phyloP scores from a whole-genome alignment of 2,113 vertebrate species.

The western clawed frog (Xenopus tropicalis) region DNA sequence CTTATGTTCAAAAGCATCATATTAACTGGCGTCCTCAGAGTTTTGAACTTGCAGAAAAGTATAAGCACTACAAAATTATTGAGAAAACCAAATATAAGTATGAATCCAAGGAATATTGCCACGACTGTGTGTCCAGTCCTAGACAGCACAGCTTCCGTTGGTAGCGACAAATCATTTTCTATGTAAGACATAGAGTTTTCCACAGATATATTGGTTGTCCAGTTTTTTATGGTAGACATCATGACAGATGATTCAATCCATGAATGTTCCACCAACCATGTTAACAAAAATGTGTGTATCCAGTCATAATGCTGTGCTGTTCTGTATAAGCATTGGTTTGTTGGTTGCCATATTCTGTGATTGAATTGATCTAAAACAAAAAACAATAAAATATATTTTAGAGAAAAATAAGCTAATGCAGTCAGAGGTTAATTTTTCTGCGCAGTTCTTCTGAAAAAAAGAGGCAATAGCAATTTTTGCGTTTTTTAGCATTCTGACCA shows the following conservation, averaged over 20 bases:
- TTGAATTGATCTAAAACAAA: too few species aligned
- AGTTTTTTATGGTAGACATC: slow-evolving; percentile 46
- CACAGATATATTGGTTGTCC: slow-evolving; percentile 51
- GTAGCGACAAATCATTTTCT: slow-evolving; percentile 43
- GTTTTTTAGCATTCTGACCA: too few species aligned
- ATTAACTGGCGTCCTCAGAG: slow-evolving; percentile 81
- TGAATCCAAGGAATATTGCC: slow-evolving; percentile 81
- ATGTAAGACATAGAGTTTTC: slow-evolving; percentile 36
- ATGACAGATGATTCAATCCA: rapidly evolving
- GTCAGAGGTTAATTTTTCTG: too few species aligned
- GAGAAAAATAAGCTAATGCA: too few species aligned
- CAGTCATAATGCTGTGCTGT: too few species aligned
- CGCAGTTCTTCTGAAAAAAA: too few species aligned
- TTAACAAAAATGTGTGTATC: too few species aligned
- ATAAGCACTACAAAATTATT: slow-evolving; percentile 82
- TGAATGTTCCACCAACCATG: too few species aligned
- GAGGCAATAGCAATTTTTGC: too few species aligned
- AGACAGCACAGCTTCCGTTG: slow-evolving; percentile 56
- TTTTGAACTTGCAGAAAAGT: slow-evolving; percentile 84
- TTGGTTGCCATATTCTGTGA: too few species aligned
- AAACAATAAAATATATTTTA: too few species aligned
- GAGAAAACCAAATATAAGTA: slow-evolving; percentile 79
- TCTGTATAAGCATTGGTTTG: too few species aligned
- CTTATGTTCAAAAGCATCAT: slow-evolving; percentile 87
- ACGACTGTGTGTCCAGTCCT: slow-evolving; percentile 69